Evolutionary conservation across 2,888 invertebrate genomes (phyloP), one percentile per base, ranked within the genome.

Genomic region (Stenodema calcarata): DNA sequence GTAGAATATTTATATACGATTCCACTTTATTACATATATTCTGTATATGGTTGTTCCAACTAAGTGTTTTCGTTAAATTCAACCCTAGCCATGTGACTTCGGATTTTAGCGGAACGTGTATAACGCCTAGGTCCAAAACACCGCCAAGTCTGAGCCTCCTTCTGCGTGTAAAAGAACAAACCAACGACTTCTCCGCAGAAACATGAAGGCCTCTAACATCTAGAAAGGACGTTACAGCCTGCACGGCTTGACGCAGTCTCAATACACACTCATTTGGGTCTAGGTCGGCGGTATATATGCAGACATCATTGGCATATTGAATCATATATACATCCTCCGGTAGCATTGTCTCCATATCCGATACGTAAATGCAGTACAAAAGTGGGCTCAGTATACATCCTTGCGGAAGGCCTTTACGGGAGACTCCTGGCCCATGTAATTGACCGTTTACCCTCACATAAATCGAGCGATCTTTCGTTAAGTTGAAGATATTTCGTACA

Each of bases 281-380:
- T 18, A 70, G 87, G 82, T 9, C 87, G 73, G 83, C 87, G 81
- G 54, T 28, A 14, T 50, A 54, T 9, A 87, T 80, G 27, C 42
- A 69, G 2, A 87, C 80, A 41, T 87, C 86, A 35, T 87, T 86
- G 0, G 87, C 87, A 81, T 50, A 87, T 41, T 87, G 86, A 12
- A 86, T 23, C 18, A 87, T 82, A n/a, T 11, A 14, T 2, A 81
- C 50, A 14, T 54, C 62, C 2, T n/a, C 42, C 12, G 47, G 44
- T 27, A 78, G n/a, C 16, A 12, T 9, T 14, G 44, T 3, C 44
- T 78, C 35, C n/a, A 78, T 3, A 35, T 78, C 78, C 2, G 47
- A 27, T 0, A 76, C 69, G 30, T 87, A 87, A 0, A 87, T 27
- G 0, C n/a, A 62, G 73, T 76, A 87, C 1, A 87, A 81, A 12